A percentile compares a stretch with the other conserved stretches of the same genome.
phyloP scores from a whole-genome alignment of 2,113 vertebrate species.

The Pelodiscus sinensis region DNA sequence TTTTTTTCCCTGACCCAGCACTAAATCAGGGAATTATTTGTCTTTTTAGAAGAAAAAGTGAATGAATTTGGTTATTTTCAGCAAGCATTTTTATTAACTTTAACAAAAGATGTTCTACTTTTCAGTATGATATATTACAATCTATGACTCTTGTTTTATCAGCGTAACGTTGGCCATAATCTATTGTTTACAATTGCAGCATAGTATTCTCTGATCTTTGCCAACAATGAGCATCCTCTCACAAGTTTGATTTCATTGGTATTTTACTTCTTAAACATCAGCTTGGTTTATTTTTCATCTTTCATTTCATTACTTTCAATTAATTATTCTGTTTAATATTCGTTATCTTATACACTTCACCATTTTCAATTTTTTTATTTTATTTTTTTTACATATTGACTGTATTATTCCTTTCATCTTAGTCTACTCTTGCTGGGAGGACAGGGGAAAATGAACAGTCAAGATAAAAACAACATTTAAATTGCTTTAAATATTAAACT shows the following conservation, averaged over 20 bases:
- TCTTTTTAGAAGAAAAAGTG: not conserved
- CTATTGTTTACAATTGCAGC: not conserved
- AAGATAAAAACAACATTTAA: not conserved
- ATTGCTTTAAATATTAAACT: not conserved
- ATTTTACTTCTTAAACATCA: not conserved
- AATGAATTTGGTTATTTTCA: not conserved
- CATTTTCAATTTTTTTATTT: not conserved
- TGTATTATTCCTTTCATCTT: not conserved
- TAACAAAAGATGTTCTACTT: not conserved
- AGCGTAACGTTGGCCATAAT: not conserved
- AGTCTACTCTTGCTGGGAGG: not conserved
- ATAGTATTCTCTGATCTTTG: not conserved
- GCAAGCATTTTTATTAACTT: not conserved
- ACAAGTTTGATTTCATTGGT: not conserved
- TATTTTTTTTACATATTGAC: too few relatives aligned
- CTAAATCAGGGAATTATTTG: not conserved
- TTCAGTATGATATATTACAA: not conserved
- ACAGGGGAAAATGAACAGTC: not conserved
- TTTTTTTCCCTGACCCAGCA: not conserved
- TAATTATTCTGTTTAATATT: not conserved
- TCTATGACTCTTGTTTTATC: rapidly evolving
- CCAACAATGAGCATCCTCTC: not conserved
- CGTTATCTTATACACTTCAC: not conserved
- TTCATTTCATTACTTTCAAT: not conserved
- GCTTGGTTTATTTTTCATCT: not conserved